Conservation (phyloP, 2,113 vertebrate genomes). For the Labeo rohita region DNA sequence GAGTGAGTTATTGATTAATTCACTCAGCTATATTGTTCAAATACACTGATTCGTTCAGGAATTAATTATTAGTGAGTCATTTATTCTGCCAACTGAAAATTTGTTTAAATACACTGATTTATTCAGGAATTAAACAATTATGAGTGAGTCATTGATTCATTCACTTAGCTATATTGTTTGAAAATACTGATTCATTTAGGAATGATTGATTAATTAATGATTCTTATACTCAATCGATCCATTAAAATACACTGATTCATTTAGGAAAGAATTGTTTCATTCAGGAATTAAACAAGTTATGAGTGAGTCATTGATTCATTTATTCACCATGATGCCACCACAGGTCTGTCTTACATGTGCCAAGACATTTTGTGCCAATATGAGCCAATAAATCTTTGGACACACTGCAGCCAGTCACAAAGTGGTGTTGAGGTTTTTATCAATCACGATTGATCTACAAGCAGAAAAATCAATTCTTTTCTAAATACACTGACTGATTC, state of each 20-base stretch:
- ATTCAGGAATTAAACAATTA: neutral
- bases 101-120: too few species aligned
- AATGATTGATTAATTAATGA: too few species aligned
- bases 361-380: too few species aligned
- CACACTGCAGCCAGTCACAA: too few species aligned
- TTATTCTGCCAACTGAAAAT: neutral
- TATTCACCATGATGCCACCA: too few species aligned
- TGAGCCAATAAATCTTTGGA: too few species aligned
- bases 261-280: too few species aligned
- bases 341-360: too few species aligned
- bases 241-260: neutral
- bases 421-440: too few species aligned
- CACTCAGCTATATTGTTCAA: too few species aligned
- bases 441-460: neutral
- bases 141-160: neutral
- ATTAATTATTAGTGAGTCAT: too few species aligned
- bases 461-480: neutral
- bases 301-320: neutral
- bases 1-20: neutral
- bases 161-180: neutral
- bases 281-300: neutral
- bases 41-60: too few species aligned
- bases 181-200: neutral
- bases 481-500: neutral
- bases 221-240: neutral